Evolutionary conservation across 2,888 invertebrate genomes (phyloP).

Genomic region (Eucera pruinosa): DNA sequence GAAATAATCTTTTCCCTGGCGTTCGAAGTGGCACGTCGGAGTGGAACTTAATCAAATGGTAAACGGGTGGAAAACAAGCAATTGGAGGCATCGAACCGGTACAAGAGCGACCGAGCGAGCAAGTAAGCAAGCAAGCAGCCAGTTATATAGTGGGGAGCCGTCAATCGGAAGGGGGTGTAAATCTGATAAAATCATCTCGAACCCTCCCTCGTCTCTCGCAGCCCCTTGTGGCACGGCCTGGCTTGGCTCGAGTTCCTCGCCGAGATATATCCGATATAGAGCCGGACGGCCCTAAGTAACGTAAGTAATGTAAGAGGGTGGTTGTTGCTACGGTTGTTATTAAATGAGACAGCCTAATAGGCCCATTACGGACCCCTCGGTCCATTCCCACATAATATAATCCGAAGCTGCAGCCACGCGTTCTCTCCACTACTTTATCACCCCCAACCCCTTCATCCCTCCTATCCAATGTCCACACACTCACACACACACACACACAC

Average conservation of each 20-base stretch:
- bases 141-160: conserved; percentile 36
- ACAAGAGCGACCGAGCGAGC: conserved; percentile 58
- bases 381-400: conserved; percentile 83
- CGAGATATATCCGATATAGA: conserved; percentile 78
- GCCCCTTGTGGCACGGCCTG: conserved; percentile 62
- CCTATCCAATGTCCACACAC: conserved; percentile 29
- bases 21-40: conserved; percentile 46
- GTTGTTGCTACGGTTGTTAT: conserved; percentile 83
- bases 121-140: conserved; percentile 40
- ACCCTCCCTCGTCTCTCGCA: conserved; percentile 67
- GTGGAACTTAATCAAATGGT: conserved; percentile 82
- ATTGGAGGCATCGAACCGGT: conserved; percentile 75
- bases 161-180: conserved; percentile 76
- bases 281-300: conserved; percentile 77
- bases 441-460: conserved; percentile 34
- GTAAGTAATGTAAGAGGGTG: conserved; percentile 82
- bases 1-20: conserved; percentile 46
- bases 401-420: conserved; percentile 79
- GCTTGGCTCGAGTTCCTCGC: conserved; percentile 66
- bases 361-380: conserved; percentile 82
- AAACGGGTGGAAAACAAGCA: conserved; percentile 84
- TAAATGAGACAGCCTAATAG: conserved; percentile 85
- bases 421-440: conserved; percentile 53
- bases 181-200: conserved; percentile 84
- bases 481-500: neutral